Percentiles rank a stretch among this genome's conserved stretches.
Evolutionary conservation across 2,797 vertebrate species (phyloP).

Genomic region (Meda fulgida): DNA sequence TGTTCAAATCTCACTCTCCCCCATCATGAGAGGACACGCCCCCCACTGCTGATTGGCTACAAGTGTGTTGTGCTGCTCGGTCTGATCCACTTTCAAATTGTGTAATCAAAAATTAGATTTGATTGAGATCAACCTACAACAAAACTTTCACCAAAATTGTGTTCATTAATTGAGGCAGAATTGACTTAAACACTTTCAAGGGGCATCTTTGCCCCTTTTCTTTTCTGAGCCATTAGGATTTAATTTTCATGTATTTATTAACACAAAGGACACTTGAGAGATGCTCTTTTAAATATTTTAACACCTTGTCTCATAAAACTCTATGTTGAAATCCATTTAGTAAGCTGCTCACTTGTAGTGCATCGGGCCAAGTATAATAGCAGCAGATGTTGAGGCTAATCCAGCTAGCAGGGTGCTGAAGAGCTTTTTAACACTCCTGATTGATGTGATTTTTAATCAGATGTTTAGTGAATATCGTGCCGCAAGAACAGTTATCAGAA

Average conservation of each 20-base stretch:
- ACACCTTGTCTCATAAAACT: constrained; percentile 63
- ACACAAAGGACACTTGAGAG: constrained; percentile 58
- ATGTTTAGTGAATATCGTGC: constrained; percentile 55
- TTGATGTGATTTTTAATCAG: constrained; percentile 61
- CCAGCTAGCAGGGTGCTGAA: constrained; percentile 58
- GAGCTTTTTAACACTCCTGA: constrained; percentile 62
- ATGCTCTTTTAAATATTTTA: constrained; percentile 61
- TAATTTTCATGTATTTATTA: constrained; percentile 40
- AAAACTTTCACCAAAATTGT: background rate
- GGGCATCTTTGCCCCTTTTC: constrained; percentile 40
- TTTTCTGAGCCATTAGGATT: constrained; percentile 21
- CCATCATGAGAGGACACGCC: background rate
- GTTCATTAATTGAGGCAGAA: constrained; percentile 26
- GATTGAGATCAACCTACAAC: background rate
- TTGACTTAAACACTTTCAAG: constrained; percentile 41
- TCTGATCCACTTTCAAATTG: background rate
- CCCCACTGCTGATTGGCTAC: no score
- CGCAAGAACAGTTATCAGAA: constrained; percentile 46
- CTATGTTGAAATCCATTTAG: constrained; percentile 78
- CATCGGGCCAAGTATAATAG: constrained; percentile 63
- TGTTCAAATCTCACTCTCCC: background rate
- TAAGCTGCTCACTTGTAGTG: constrained; percentile 65
- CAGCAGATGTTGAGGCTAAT: constrained; percentile 55
- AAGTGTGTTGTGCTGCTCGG: no score
- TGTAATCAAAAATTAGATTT: background rate